Base-by-base conservation (phyloP, 2,888 invertebrate species). In the Rhogogaster chlorosoma region DNA sequence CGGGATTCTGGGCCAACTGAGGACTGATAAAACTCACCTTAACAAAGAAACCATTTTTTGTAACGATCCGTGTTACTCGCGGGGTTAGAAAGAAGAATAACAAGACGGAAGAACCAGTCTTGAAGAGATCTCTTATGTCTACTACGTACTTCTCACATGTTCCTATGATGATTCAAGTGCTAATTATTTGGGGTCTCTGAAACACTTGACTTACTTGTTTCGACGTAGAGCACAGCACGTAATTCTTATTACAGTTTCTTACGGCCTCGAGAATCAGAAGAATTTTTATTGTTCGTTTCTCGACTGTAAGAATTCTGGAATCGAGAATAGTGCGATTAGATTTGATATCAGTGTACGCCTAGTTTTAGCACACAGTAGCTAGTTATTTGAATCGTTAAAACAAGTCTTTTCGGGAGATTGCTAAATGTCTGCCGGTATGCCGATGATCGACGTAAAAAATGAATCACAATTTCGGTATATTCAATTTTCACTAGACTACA, bases 161-260 rank as follows among this genome's bases (percentile, higher is more conserved):
- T 22, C 18, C 38, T 67, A 61, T 83, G 67, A 83, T 83, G 29
- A 83, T 83, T 83, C 83, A 70, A 83, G 83, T 67, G 70, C 67
- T 83, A 83, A 82, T 67, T 67, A 83, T 83, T 83, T 45, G 32
- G 83, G 32, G 45, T 45, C 83, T 67, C 67, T 36, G 57, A 38
- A 80, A 80, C 29, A 80, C 83, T 83, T 45, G 83, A 70, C 83
- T 67, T 70, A 70, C 45, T 83, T 70, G 67, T 70, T n/a, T 22
- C 18, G n/a, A n/a, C n/a, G 45, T 83, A 67, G 26, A 26, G 67
- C 61, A 80, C 80, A 26, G 61, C 77, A 77, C 49, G 49, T 49
- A 64, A 38, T 22, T 77, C 38, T 57, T 77, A 38, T 57, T 29
- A 42, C 57, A 42, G 61, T 80, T 80, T 61, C 36, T 57, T 32